Evolutionary conservation across 2,888 invertebrate species (phyloP).

Genomic region (Teleiodes luculella): DNA sequence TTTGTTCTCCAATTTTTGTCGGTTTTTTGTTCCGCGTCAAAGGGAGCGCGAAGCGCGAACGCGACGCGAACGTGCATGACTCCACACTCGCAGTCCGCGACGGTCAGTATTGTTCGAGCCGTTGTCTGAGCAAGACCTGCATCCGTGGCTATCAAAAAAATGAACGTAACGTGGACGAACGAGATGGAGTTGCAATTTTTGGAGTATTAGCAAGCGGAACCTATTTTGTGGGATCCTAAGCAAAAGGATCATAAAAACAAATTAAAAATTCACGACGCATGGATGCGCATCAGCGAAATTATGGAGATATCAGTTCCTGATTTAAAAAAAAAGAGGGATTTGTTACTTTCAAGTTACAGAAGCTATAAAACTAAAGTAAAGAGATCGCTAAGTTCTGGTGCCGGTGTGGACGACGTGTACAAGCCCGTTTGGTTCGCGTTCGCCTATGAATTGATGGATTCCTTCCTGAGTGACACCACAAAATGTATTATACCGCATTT

Average conservation of each 20-base stretch:
- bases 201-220: conserved; percentile 1
- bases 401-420: conserved; percentile 20
- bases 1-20: background rate
- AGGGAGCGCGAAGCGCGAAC: no score
- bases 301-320: background rate
- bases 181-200: background rate
- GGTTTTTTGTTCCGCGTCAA: no score
- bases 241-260: background rate
- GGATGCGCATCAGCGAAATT: background rate
- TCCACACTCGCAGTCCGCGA: no score
- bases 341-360: conserved; percentile 4
- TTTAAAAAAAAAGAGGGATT: background rate
- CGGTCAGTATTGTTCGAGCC: no score
- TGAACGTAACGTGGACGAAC: background rate
- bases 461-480: conserved; percentile 12
- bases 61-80: no score
- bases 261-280: conserved; percentile 4
- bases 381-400: conserved; percentile 14
- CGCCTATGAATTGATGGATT: conserved; percentile 22
- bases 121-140: conserved; percentile 6
- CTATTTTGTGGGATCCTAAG: background rate
- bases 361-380: conserved; percentile 1
- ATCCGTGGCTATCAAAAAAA: conserved; percentile 12
- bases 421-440: conserved; percentile 26
- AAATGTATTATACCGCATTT: background rate